Conservation (phyloP, 2,888 invertebrate species). For the Lasius fuliginosus region DNA sequence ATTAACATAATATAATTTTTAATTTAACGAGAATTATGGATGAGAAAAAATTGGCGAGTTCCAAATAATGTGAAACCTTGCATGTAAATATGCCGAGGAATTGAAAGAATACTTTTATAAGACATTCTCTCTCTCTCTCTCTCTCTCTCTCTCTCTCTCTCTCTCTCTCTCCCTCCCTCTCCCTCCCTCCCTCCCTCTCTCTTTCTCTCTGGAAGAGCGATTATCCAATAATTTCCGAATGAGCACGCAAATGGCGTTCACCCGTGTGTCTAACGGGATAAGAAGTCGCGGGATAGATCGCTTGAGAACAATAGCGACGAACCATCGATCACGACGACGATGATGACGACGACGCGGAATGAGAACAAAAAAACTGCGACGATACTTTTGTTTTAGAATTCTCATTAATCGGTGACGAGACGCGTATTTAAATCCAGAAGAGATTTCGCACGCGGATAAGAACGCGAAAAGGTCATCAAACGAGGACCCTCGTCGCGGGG, state of each 20-base stretch:
- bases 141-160: neutral
- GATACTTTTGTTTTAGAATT: slow-evolving; percentile 24
- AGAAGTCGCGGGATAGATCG: neutral
- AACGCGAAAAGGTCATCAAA: slow-evolving; percentile 13
- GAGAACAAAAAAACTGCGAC: slow-evolving; percentile 1
- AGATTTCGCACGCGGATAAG: neutral
- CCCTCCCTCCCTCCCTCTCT: too few species aligned
- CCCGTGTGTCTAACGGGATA: neutral
- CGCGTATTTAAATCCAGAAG: neutral
- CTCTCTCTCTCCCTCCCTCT: too few species aligned
- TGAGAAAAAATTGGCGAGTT: neutral
- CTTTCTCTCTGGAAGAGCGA: neutral
- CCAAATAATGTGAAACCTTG: too few species aligned
- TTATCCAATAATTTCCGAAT: slow-evolving; percentile 24
- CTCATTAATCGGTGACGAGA: slow-evolving; percentile 10
- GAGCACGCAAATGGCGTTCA: slow-evolving; percentile 4
- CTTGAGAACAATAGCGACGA: neutral
- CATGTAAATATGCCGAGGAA: neutral
- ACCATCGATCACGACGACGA: slow-evolving; percentile 32
- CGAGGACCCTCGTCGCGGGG: slow-evolving; percentile 22
- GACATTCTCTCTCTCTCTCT: too few species aligned
- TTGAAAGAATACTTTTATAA: neutral
- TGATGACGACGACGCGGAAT: neutral
- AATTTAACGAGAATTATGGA: neutral
- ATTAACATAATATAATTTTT: neutral